Base-by-base conservation (phyloP, 2,797 vertebrate genomes). In the Heterohyrax brucei region DNA sequence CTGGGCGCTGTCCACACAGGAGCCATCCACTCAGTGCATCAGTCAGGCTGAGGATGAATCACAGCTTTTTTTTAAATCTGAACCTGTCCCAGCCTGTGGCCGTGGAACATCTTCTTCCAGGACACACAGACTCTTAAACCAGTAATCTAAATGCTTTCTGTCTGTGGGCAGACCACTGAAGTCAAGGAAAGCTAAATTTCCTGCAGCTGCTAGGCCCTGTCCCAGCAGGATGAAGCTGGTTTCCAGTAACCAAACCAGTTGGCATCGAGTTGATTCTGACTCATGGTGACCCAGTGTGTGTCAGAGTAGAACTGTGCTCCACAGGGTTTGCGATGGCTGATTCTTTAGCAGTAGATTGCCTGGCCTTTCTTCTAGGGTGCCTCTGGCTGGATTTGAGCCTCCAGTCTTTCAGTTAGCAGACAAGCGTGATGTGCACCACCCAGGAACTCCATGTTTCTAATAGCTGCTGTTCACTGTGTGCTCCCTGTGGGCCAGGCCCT, bases 31-130 rank as follows among this genome's bases (percentile, higher is more conserved):
- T 70, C 30, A 1, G 46, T 10, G 39, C 0, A 0, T 83, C 59
- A 39, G 44, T 88, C 70, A 90, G 30, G 66, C 92, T 3, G 21
- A 86, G 68, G 64, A 50, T 44, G 93, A 64, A 21, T 91, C 72
- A 73, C 0, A 0, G 61, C n/a, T 39, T 72, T 89, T 22, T 19
- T 28, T 10, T 22, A 5, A 87, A 80, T 73, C 48, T 28, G 7
- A 10, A 26, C 59, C 84, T 44, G 85, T 50, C 66, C 28, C 70
- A 30, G 83, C 48, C 61, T 2, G 2, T 50, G 53, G 59, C 56
- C 61, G 1, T 13, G 33, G 10, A 50, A 12, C 76, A 39, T 88
- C 64, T 83, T 89, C 77, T 64, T 59, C 76, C 21, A 53, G 83
- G 68, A 96, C 86, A 76, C 5, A 86, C 64, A 48, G 75, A 30